Evolutionary conservation across 2,113 vertebrate species (phyloP), one percentile per base, ranked within the genome.

Genomic region (Pteropus alecto): DNA sequence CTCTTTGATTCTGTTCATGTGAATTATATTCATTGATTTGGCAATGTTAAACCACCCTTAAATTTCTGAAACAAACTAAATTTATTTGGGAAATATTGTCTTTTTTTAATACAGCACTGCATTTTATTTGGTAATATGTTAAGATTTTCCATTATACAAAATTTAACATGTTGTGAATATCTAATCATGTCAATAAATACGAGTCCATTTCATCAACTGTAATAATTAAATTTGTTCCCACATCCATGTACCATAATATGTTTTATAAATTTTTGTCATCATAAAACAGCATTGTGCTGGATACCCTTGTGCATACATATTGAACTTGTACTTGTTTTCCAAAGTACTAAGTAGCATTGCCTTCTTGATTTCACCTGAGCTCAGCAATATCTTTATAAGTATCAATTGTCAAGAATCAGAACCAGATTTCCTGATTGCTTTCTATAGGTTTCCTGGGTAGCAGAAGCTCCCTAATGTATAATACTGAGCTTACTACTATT

Each of bases 361-460:
- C 51, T 78, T 94, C 54, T 60, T 89, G 10, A 46, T 92, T 38
- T 56, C 51, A 90, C 70, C 43, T 77, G 61, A 92, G 74, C n/a
- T 68, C 30, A 87, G 22, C 11, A 63, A 22, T 83, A 87, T 12
- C 26, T 93, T 71, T 91, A 22, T 43, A 76, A 77, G 7, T 78
- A 82, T 43, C 58, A 87, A 28, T 60, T 46, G 1, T 58, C 19
- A 68, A 93, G 38, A 82, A 88, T 60, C 54, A 95, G 18, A 95
- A 93, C 48, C 0, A 82, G 46, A 96, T 78, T 84, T 96, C 58
- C 83, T 85, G 30, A n/a, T 82, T 97, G 46, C 18, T 90, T 87
- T 90, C 35, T 68, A 26, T 30, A 87, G 21, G 12, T 74, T 83
- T 83, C 35, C 3, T 38, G 48, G 65, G 83, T 67, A 84, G 26